Percentiles rank a stretch among this genome's conserved stretches.
Conservation (phyloP, 2,797 vertebrate genomes). For the Betta splendens region DNA sequence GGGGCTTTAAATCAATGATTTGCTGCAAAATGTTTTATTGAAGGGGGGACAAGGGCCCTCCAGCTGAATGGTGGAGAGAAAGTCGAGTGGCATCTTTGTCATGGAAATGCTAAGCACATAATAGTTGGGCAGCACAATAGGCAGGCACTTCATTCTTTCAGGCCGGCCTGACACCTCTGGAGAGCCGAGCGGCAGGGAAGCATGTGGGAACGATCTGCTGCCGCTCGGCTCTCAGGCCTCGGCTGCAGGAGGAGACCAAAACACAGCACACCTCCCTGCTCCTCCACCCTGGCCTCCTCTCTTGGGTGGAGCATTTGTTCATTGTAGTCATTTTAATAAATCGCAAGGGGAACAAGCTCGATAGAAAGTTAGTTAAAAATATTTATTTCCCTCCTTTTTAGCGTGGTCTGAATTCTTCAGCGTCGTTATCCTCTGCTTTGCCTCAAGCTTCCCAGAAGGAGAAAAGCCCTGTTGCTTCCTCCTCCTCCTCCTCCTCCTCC, state of each 20-base stretch:
- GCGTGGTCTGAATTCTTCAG: constrained; percentile 46
- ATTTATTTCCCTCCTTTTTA: background rate
- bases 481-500: constrained; percentile 21
- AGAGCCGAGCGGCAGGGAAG: constrained; percentile 95
- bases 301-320: background rate
- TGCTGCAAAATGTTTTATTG: constrained; percentile 98
- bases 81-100: constrained; percentile 99
- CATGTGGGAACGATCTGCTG: constrained; percentile 99
- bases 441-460: constrained; percentile 60
- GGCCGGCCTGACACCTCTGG: constrained; percentile 96
- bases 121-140: constrained; percentile 96
- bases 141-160: constrained; percentile 99
- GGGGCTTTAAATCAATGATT: constrained; percentile 93
- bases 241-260: constrained; percentile 45
- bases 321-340: background rate
- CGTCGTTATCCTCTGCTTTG: constrained; percentile 72
- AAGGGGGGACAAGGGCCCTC: constrained; percentile 91
- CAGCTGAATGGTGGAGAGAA: constrained; percentile 95
- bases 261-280: constrained; percentile 26
- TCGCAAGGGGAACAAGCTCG: background rate
- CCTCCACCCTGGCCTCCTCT: too few relatives aligned
- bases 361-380: background rate
- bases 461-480: constrained; percentile 53
- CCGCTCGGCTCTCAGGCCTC: constrained; percentile 70
- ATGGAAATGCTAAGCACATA: constrained; percentile 99